These are phyloP conservation scores for Drosophila rhopaloa DNA, from an alignment of 1,140 invertebrate species.

Conservation along the genomic window DNA sequence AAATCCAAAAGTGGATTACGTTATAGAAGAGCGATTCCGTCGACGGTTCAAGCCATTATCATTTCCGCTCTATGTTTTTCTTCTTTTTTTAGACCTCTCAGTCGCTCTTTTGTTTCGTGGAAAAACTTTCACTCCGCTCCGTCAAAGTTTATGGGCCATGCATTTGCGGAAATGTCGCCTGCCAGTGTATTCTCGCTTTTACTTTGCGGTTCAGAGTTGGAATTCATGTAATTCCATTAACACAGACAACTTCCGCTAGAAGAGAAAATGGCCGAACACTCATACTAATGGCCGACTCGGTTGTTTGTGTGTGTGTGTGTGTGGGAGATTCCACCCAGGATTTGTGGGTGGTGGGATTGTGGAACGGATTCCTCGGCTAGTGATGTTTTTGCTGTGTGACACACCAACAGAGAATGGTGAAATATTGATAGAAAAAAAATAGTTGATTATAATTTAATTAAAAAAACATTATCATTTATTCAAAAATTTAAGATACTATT, in stretches of 20 bases:
- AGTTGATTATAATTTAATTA: no score
- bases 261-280: conserved; percentile 65
- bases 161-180: conserved; percentile 63
- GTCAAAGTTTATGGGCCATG: conserved; percentile 58
- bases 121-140: conserved; percentile 37
- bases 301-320: conserved; percentile 20
- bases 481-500: no score
- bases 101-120: conserved; percentile 3
- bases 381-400: not conserved
- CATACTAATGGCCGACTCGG: conserved; percentile 62
- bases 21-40: conserved; percentile 27
- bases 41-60: conserved; percentile 39
- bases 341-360: conserved; percentile 2
- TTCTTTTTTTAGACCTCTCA: not conserved
- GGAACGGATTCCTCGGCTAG: not conserved
- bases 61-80: conserved; percentile 38
- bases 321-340: not conserved
- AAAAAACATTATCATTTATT: not conserved
- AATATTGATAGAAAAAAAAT: no score
- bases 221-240: conserved; percentile 80
- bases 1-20: conserved; percentile 52
- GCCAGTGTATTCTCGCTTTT: conserved; percentile 41
- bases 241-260: conserved; percentile 75
- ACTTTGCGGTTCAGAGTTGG: conserved; percentile 73
- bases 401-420: not conserved